Percentiles rank a stretch among this genome's conserved stretches.
Evolutionary conservation across 2,113 vertebrate species (phyloP).

Genomic region (Cyanoramphus novaezelandiae): DNA sequence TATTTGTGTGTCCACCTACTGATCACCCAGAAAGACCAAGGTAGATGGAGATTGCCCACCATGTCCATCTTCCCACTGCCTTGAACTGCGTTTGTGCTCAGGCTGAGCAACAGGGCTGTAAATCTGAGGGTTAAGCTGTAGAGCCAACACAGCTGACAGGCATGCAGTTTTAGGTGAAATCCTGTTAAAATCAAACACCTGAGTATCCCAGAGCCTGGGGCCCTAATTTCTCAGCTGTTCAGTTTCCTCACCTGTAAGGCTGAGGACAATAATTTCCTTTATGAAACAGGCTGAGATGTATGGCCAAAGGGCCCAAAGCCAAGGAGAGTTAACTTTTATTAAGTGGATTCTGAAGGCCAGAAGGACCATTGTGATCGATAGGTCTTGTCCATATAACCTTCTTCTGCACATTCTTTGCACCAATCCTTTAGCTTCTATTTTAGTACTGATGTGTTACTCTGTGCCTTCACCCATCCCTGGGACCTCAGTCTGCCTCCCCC

Average conservation of each 20-base stretch:
- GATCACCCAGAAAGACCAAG: neutral
- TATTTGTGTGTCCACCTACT: neutral
- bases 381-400: neutral
- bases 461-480: neutral
- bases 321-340: conserved; percentile 25
- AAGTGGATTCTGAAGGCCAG: conserved; percentile 29
- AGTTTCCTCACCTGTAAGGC: neutral
- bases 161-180: neutral
- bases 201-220: neutral
- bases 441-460: neutral
- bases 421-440: neutral
- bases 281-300: neutral
- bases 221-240: neutral
- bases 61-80: neutral
- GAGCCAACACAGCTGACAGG: neutral
- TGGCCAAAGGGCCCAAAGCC: neutral
- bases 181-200: conserved; percentile 6
- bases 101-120: neutral
- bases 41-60: fast-evolving
- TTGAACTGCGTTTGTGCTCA: neutral
- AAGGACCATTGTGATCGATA: neutral
- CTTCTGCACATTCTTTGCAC: neutral
- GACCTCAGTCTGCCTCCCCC: neutral
- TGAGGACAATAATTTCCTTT: conserved; percentile 17
- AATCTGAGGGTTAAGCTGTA: neutral